Evolutionary conservation across 2,888 invertebrate species (phyloP).

Genomic region (Cenopis cana): DNA sequence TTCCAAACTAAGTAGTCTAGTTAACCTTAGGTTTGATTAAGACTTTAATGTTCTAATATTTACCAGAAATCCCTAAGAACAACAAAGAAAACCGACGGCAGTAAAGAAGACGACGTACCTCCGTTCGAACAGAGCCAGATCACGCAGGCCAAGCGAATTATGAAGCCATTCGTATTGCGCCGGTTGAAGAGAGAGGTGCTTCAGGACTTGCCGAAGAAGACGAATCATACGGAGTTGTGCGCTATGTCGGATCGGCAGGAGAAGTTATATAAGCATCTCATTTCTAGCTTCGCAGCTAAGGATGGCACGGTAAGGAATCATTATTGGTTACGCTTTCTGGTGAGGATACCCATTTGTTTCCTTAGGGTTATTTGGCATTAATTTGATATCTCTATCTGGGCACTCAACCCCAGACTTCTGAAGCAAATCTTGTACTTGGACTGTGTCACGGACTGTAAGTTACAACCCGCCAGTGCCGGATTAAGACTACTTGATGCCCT

Average conservation of each 20-base stretch:
- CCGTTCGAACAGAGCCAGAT: slow-evolving; percentile 96
- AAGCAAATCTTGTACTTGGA: too few relatives aligned
- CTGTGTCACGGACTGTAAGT: too few relatives aligned
- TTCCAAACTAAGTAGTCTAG: too few relatives aligned
- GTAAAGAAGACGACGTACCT: slow-evolving; percentile 86
- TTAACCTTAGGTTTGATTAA: too few relatives aligned
- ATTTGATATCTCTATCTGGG: too few relatives aligned
- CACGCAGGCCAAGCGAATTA: slow-evolving; percentile 96
- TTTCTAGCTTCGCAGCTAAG: slow-evolving; percentile 87
- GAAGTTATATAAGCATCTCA: slow-evolving; percentile 90
- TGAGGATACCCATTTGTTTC: neutral
- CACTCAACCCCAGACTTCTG: too few relatives aligned
- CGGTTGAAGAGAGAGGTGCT: slow-evolving; percentile 94
- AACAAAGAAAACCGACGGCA: slow-evolving; percentile 74
- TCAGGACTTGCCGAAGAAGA: slow-evolving; percentile 93
- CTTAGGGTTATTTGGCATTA: too few relatives aligned
- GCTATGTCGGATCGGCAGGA: slow-evolving; percentile 90
- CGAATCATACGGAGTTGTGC: slow-evolving; percentile 86
- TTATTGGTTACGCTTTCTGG: neutral
- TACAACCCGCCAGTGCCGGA: too few relatives aligned
- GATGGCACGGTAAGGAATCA: slow-evolving; percentile 79
- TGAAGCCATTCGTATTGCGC: slow-evolving; percentile 97
- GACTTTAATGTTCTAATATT: neutral
- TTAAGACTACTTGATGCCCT: too few relatives aligned
- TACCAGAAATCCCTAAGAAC: slow-evolving; percentile 82